These are phyloP conservation scores for Sebastes paucispinis DNA, from an alignment of 2,797 vertebrate species.

Conservation along the genomic window DNA sequence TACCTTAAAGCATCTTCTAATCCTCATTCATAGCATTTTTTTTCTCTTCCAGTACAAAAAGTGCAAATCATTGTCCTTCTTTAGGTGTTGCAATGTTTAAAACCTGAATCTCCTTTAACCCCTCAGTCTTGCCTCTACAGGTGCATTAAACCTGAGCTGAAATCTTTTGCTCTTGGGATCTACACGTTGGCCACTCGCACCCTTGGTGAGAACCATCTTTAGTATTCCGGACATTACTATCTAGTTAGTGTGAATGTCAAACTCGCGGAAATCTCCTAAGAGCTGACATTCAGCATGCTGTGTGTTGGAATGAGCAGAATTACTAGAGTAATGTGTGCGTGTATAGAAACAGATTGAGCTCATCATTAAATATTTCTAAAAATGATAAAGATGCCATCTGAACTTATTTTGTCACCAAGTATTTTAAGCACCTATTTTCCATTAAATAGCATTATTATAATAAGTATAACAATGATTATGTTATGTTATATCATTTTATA, in stretches of 20 bases:
- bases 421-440: background rate
- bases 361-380: background rate
- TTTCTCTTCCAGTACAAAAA: background rate
- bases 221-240: background rate
- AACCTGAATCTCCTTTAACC: background rate
- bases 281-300: background rate
- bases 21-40: background rate
- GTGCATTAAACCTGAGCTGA: conserved; percentile 90
- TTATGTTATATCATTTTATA: background rate
- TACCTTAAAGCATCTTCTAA: background rate
- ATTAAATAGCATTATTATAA: background rate
- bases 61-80: background rate
- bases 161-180: conserved; percentile 91
- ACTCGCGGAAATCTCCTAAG: background rate
- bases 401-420: background rate
- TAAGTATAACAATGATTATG: background rate
- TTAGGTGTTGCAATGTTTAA: background rate
- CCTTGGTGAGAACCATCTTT: conserved; percentile 70
- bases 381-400: background rate
- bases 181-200: conserved; percentile 90
- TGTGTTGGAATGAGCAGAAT: background rate
- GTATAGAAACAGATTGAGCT: background rate
- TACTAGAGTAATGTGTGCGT: background rate
- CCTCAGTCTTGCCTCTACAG: conserved; percentile 67
- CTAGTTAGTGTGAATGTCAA: background rate